Evolutionary conservation across 2,113 vertebrate species (phyloP).

Genomic region (Fulica atra): DNA sequence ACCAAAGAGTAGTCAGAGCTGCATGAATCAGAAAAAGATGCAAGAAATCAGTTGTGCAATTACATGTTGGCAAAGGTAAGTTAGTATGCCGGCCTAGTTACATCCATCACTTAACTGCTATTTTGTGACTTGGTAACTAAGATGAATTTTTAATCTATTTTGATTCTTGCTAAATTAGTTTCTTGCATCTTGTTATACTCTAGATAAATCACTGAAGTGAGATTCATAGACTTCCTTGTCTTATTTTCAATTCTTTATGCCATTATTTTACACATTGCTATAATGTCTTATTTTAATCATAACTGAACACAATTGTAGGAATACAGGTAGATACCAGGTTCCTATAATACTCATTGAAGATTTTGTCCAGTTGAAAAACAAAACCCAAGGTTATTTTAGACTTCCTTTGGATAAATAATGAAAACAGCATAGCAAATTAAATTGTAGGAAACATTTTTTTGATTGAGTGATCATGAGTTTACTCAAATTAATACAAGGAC

Average conservation of each 20-base stretch:
- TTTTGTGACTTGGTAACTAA: background rate
- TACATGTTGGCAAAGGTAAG: background rate
- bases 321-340: background rate
- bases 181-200: background rate
- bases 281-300: background rate
- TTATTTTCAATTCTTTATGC: background rate
- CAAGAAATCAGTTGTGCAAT: background rate
- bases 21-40: background rate
- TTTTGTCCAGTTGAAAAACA: background rate
- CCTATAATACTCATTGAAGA: background rate
- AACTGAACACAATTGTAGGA: background rate
- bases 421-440: background rate
- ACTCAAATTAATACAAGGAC: background rate
- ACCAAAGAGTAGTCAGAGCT: background rate
- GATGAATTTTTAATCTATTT: conserved; percentile 24
- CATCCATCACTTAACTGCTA: background rate
- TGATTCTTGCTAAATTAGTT: background rate
- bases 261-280: background rate
- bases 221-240: background rate
- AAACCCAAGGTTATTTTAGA: background rate
- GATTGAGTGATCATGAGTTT: background rate
- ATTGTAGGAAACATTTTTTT: background rate
- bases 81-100: conserved; percentile 14
- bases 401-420: background rate
- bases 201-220: background rate